phyloP scores from a whole-genome alignment of 2,797 vertebrate species.

The Notolepis coatsorum region DNA sequence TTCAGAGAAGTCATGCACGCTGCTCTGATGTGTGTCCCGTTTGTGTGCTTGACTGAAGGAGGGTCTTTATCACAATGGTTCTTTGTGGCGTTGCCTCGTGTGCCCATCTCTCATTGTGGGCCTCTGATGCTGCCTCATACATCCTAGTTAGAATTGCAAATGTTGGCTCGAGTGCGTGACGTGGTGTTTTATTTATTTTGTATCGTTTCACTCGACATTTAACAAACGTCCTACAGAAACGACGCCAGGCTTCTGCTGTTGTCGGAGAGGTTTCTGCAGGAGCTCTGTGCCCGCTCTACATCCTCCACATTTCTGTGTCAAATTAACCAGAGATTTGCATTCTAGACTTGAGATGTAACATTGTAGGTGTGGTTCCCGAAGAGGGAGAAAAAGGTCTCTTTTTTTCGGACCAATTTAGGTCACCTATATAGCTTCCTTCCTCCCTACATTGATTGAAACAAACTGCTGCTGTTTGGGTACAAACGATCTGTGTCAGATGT shows the following conservation, averaged over 20 bases:
- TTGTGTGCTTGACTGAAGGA: conserved; percentile 62
- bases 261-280: conserved; percentile 49
- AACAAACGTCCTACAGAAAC: conserved; percentile 58
- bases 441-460: too few species aligned
- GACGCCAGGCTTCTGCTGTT: conserved; percentile 6
- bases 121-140: conserved; percentile 70
- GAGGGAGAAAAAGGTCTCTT: too few species aligned
- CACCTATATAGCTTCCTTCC: too few species aligned
- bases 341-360: conserved; percentile 40
- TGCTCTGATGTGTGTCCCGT: conserved; percentile 68
- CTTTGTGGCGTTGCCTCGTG: conserved; percentile 69
- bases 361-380: too few species aligned
- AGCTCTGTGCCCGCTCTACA: conserved; percentile 29
- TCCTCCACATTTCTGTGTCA: conserved; percentile 61
- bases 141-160: conserved; percentile 77
- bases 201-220: conserved; percentile 62
- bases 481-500: too few species aligned
- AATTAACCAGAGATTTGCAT: conserved; percentile 49
- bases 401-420: too few species aligned
- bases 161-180: conserved; percentile 64
- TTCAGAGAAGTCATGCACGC: conserved; percentile 40
- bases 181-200: conserved; percentile 76
- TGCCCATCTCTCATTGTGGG: conserved; percentile 67
- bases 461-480: too few species aligned
- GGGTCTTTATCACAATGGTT: conserved; percentile 70